These are phyloP conservation scores for Cuculus canorus DNA, from an alignment of 2,797 vertebrate genomes.

Conservation along the genomic window DNA sequence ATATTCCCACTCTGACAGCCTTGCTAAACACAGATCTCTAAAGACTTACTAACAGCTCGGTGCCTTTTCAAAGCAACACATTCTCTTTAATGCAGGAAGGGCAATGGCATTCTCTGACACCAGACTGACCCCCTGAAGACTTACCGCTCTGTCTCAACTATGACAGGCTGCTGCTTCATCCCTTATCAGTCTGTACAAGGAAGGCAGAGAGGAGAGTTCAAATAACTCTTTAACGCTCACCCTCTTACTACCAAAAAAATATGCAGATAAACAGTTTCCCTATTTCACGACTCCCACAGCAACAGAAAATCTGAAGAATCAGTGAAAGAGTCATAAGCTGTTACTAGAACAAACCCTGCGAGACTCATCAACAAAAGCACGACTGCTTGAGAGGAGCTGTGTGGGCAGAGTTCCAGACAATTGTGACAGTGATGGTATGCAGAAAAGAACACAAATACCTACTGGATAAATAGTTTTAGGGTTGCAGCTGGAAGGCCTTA, in stretches of 20 bases:
- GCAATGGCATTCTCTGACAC: neutral
- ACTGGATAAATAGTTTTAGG: neutral
- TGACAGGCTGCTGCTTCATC: neutral
- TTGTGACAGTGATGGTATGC: neutral
- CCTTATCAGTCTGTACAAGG: neutral
- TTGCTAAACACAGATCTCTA: neutral
- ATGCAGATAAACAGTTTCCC: neutral
- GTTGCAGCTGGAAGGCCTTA: neutral
- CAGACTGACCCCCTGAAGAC: neutral
- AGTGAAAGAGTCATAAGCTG: neutral
- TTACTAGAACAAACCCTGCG: neutral
- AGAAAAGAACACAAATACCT: neutral
- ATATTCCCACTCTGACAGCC: neutral
- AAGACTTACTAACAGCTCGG: neutral
- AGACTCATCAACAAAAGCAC: neutral
- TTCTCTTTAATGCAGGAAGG: neutral
- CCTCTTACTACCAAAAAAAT: neutral
- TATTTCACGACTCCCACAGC: neutral
- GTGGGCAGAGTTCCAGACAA: neutral
- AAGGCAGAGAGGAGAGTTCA: neutral
- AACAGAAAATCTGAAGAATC: neutral
- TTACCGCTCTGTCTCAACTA: neutral
- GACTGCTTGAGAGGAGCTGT: neutral
- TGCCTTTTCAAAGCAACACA: neutral
- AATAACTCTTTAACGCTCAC: neutral